Base-by-base conservation (phyloP, 2,113 vertebrate genomes). In the Rynchops niger region DNA sequence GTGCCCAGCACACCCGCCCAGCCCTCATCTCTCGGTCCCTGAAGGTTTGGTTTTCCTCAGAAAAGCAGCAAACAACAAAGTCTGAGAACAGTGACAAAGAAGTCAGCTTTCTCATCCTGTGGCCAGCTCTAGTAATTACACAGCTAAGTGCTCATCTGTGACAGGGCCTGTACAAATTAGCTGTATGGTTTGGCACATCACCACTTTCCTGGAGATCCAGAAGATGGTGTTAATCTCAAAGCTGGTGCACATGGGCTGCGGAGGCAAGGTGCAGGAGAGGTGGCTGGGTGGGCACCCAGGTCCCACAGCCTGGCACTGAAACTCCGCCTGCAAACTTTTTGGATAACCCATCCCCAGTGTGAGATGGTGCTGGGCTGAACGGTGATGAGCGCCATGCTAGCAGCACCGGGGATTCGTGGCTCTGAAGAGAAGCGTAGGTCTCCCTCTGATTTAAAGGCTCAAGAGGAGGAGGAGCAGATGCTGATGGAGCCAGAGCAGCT, bases 101-200 rank as follows among this genome's bases (percentile, higher is more conserved):
- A 91, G 67, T 58, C 4, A 0, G 21, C 15, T 87, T 72, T 71
- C 63, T 74, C 3, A 0, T 93, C 58, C 86, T 55, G 70, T 50
- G 66, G 85, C 62, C 90, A 90, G 45, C 82, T 80, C 67, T 69
- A 65, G 93, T 49, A 66, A 84, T 89, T 85, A 58, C 86, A 70
- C 86, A 69, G 71, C 67, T 76, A 79, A 94, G 82, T 82, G 90
- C 70, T 92, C 5, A 11, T 74, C 73, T 73, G 79, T 59, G 69
- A 58, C 2, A 0, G 29, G 50, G 62, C 45, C 67, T 50, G 42
- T 34, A 58, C 55, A 77, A 74, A 85, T 34, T 73, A 93, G 78
- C 88, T 71, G 4, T 30, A 59, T 6, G 63, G n/a, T 80, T 86
- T 94, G 89, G 80, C 93, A 92, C 88, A 38, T 65, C 82, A 56